Base-by-base conservation (phyloP, 2,113 vertebrate genomes). In the Gymnarchus niloticus region DNA sequence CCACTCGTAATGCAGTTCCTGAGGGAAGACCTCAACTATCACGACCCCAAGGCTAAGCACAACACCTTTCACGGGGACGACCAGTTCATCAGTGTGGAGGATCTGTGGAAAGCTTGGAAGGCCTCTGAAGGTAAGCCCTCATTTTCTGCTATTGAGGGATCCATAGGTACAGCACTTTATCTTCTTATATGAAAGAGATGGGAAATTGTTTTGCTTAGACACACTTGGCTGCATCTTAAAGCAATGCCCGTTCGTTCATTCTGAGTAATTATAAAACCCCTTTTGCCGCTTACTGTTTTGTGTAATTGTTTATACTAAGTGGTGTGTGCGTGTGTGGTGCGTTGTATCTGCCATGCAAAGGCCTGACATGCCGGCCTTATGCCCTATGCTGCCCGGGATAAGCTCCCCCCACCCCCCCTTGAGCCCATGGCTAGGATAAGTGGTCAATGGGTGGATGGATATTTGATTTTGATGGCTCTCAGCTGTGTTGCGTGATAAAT, bases 61-160 rank as follows among this genome's bases (percentile, higher is more conserved):
- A 99, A 97, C 95, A 98, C 91, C 85, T 99, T 99, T 92, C 98
- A 99, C 28, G 97, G 98, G 0, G 98, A 99, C 41, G 98, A 99
- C 92, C 98, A 99, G 83, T 95, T 99, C 92, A 99, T 99, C 90
- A 99, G 97, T 0, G 98, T 99, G 92, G 98, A 97, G 61, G 98
- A 99, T 87, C 92, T 99, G 33, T 99, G 98, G 98, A 98, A 97
- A 6, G 91, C 97, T 2, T 99, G 98, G 98, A 99, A 97, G 88
- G 92, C 93, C 10, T 99, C 97, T 0, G 95, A 97, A 97, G 98
- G 98, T 99, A 95, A 92, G 33, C 41, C 49, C 23, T 57, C 59
- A 0, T 56, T 37, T 61, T 37, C 17, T 76, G 19, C 12, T 21
- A 56, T 52, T 33, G 12, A 51, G n/a, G 46, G 14, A 52, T n/a